Evolutionary conservation across 2,113 vertebrate genomes (phyloP).

Genomic region (Tricholaema leucomelas): DNA sequence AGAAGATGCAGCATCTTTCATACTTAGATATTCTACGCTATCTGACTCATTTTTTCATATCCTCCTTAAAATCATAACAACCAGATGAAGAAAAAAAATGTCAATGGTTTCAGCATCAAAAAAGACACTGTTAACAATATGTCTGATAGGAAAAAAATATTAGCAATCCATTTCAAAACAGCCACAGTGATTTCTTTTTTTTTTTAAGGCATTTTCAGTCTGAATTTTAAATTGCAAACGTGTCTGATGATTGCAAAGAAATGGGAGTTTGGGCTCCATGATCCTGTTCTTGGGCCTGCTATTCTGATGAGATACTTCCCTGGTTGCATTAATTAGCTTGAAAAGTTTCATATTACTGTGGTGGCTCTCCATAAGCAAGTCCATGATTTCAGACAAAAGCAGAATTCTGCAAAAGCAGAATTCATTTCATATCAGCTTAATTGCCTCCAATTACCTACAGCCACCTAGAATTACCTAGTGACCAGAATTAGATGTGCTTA

Average conservation of each 20-base stretch:
- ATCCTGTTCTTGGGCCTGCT: not conserved
- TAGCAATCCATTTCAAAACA: not conserved
- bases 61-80: not conserved
- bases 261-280: not conserved
- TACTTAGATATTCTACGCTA: not conserved
- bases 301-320: not conserved
- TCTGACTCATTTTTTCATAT: not conserved
- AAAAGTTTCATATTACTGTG: not conserved
- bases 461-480: not conserved
- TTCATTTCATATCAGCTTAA: slow-evolving; percentile 26
- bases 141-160: not conserved
- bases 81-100: not conserved
- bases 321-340: not conserved
- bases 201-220: not conserved
- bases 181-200: not conserved
- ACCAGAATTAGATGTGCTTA: not conserved
- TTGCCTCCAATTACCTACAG: slow-evolving; percentile 25
- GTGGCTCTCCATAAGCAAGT: not conserved
- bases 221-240: not conserved
- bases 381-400: slow-evolving; percentile 29
- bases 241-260: not conserved
- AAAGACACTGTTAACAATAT: not conserved
- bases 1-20: not conserved
- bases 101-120: not conserved
- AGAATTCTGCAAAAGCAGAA: slow-evolving; percentile 28